Evolutionary conservation across 2,888 invertebrate genomes (phyloP).

Genomic region (Linnaemya tessellans): DNA sequence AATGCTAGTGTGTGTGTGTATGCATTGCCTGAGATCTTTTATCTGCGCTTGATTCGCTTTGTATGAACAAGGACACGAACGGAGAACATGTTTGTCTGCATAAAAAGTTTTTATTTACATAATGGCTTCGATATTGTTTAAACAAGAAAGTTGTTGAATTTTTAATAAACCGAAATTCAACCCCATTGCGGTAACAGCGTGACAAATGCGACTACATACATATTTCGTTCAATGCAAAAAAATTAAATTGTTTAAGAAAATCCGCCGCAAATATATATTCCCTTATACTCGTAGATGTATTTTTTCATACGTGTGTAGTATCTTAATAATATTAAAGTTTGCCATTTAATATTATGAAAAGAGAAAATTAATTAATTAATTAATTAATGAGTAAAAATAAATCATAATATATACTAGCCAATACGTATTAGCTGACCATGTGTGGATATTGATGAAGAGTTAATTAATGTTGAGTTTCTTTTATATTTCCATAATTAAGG

Average conservation of each 20-base stretch:
- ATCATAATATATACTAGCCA: no score
- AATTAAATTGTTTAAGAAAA: background rate
- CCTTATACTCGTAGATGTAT: background rate
- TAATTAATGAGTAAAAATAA: no score
- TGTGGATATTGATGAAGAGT: no score
- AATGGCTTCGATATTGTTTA: constrained; percentile 34
- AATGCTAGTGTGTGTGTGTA: background rate
- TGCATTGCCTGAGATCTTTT: background rate
- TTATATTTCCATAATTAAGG: no score
- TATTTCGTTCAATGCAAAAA: background rate
- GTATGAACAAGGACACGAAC: background rate
- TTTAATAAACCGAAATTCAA: constrained; percentile 36
- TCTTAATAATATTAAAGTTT: no score
- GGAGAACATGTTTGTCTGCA: background rate
- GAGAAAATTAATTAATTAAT: no score
- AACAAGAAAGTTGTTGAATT: constrained; percentile 31
- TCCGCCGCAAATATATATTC: background rate
- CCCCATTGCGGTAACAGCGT: background rate
- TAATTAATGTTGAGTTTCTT: no score
- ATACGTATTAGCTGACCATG: no score
- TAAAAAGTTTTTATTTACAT: constrained; percentile 9
- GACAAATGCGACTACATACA: constrained; percentile 31
- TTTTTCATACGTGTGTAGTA: no score
- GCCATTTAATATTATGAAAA: no score
- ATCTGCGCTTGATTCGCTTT: background rate